Conservation (phyloP, 53 echinoderm and acorn worm species). For the Henricia sp. region DNA sequence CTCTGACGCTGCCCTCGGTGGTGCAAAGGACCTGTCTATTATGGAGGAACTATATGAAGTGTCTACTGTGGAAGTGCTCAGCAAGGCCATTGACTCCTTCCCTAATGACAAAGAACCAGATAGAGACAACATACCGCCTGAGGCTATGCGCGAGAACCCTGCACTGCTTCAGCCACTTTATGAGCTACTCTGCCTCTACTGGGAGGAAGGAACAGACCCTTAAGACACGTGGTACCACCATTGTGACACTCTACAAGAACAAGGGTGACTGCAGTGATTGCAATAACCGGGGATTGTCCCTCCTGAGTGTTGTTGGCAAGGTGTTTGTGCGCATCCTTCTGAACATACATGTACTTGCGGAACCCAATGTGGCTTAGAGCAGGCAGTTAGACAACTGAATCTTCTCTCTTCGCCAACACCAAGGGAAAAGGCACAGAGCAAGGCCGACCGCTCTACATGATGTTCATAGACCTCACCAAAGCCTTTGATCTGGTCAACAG, state of each 20-base stretch:
- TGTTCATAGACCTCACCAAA: too few relatives aligned
- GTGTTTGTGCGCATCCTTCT: slow-evolving; percentile 1
- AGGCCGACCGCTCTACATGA: slow-evolving; percentile 36
- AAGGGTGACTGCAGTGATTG: slow-evolving; percentile 63
- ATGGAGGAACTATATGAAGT: slow-evolving; percentile 14
- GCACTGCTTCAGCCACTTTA: not conserved
- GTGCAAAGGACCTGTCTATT: not conserved
- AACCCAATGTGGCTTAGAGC: too few relatives aligned
- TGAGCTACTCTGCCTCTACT: slow-evolving; percentile 30
- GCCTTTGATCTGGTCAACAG: slow-evolving; percentile 67
- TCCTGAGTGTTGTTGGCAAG: slow-evolving; percentile 8
- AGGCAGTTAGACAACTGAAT: too few relatives aligned
- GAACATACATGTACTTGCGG: not conserved
- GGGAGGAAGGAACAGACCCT: slow-evolving; percentile 18
- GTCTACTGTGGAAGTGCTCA: slow-evolving; percentile 19
- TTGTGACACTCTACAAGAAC: slow-evolving; percentile 45
- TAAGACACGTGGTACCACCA: slow-evolving; percentile 1
- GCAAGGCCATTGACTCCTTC: slow-evolving; percentile 37
- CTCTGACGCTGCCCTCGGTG: slow-evolving; percentile 18
- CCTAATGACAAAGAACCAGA: slow-evolving; percentile 4
- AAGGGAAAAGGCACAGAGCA: slow-evolving; percentile 66
- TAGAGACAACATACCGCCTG: not conserved
- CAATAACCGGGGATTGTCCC: slow-evolving; percentile 61
- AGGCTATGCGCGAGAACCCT: not conserved
- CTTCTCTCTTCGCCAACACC: too few relatives aligned